Evolutionary conservation across 2,888 invertebrate genomes (phyloP), one percentile per base, ranked within the genome.

Genomic region (Drymonia ruficornis): DNA sequence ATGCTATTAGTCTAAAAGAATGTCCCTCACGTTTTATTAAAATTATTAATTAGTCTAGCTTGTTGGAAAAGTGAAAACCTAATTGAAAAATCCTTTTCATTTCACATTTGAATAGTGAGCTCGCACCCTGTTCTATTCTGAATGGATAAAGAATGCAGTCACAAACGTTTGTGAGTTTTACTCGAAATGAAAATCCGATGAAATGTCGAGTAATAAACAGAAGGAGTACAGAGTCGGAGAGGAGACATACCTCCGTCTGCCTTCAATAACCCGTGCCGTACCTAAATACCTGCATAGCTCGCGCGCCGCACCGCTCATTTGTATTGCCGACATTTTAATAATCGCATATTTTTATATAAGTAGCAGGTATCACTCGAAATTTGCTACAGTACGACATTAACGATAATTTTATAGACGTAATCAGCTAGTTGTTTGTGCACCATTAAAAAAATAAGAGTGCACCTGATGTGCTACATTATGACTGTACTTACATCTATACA

Each of bases 301-400:
- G 71, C 81, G 78, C 65, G 73, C 81, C 80, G 59, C 81, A 62
- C 69, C 79, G 79, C 84, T 88, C 87, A 87, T 87, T 89, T 88
- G 87, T 87, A 83, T 81, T 82, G 78, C 80, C 81, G 81, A 87
- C 85, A 87, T 89, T 89, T 89, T 89, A 89, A 87, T 89, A 88
- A 87, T 82, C 81, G 87, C 88, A 88, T 88, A 87, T 88, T 88
- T 88, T 87, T 87, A 83, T 77, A 68, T 56, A 62, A 59, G 84
- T 65, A 49, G 61, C 78, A 59, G 74, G 29, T 59, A 71, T 13
- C 65, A 16, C 34, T 8, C 16, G 5, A 16, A 40, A 40, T 9
- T 40, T 42, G 18, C 40, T 42, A 16, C 18, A 9, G 5, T 42
- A 9, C 19, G 13, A 18, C 2, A 13, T 36, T 36, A n/a, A 18